A percentile compares a stretch with the other conserved stretches of the same genome.
phyloP scores from a whole-genome alignment of 2,888 invertebrate genomes.

The Sturmia bella region DNA sequence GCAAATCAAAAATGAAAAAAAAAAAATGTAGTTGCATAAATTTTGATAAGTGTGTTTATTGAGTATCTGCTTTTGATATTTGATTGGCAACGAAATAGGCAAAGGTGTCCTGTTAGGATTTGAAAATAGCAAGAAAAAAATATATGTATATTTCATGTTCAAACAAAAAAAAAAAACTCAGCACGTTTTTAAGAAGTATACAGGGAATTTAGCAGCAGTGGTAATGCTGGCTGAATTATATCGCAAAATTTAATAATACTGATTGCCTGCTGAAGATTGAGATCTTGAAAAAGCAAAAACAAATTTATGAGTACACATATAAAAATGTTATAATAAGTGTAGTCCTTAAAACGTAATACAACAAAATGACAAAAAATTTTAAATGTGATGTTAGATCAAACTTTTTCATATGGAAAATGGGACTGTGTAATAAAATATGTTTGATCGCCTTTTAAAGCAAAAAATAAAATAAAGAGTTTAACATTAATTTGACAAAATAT shows the following conservation, averaged over 20 bases:
- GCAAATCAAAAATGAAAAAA: neutral
- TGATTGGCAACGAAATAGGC: constrained; percentile 67
- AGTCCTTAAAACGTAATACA: constrained; percentile 41
- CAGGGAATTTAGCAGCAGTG: neutral
- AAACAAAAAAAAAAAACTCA: neutral
- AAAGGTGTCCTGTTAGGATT: constrained; percentile 65
- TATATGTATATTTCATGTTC: neutral
- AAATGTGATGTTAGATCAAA: too few species aligned
- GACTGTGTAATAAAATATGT: too few species aligned
- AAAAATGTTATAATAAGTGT: neutral
- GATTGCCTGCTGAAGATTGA: constrained; percentile 35
- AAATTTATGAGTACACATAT: neutral
- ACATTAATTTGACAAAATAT: too few species aligned
- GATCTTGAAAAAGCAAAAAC: neutral
- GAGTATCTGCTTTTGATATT: constrained; percentile 69
- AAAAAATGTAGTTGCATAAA: neutral
- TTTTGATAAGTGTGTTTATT: constrained; percentile 67
- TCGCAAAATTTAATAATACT: constrained; percentile 55
- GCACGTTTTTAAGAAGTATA: neutral
- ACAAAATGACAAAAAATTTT: constrained; percentile 33
- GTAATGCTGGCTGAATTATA: neutral
- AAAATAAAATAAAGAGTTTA: neutral
- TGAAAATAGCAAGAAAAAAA: constrained; percentile 13
- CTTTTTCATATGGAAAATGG: too few species aligned
- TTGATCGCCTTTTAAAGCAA: too few species aligned